phyloP scores from a whole-genome alignment of 1,140 invertebrate species.

The Micrasema minimum region DNA sequence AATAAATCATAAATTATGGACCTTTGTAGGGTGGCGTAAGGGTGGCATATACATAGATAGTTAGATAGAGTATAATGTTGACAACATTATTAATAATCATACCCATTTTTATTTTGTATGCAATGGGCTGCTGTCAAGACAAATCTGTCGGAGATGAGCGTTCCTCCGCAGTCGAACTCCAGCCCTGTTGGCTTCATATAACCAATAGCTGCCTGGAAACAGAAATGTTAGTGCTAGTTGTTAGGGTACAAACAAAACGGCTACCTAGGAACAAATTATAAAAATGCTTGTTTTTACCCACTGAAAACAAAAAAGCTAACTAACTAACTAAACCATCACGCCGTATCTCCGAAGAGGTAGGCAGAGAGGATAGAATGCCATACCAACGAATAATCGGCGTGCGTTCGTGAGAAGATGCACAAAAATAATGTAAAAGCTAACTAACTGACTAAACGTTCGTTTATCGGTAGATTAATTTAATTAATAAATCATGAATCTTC shows the following conservation, averaged over 20 bases:
- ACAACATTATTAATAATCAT: not conserved
- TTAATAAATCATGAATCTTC: too few relatives aligned
- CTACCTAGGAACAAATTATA: not conserved
- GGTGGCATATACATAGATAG: too few relatives aligned
- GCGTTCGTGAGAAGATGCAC: too few relatives aligned
- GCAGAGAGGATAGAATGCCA: too few relatives aligned
- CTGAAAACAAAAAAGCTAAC: too few relatives aligned
- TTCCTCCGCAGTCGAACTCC: slow-evolving; percentile 57
- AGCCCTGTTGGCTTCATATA: slow-evolving; percentile 54
- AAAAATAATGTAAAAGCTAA: not conserved
- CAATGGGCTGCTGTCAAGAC: slow-evolving; percentile 61
- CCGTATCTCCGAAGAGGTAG: too few relatives aligned
- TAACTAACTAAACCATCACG: too few relatives aligned
- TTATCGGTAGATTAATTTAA: too few relatives aligned
- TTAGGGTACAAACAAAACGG: not conserved
- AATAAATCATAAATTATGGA: not conserved
- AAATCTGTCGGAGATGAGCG: slow-evolving; percentile 56
- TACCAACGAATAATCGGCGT: too few relatives aligned
- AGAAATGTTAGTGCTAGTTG: too few relatives aligned
- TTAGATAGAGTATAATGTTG: not conserved
- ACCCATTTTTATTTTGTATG: too few relatives aligned
- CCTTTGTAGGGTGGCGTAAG: not conserved
- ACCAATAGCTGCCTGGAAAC: slow-evolving; percentile 56
- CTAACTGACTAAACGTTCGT: too few relatives aligned
- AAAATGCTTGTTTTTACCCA: not conserved